A percentile compares a stretch with the other conserved stretches of the same genome.
These are phyloP conservation scores for Carposina sasakii DNA, from an alignment of 1,140 invertebrate genomes.

Conservation along the genomic window DNA sequence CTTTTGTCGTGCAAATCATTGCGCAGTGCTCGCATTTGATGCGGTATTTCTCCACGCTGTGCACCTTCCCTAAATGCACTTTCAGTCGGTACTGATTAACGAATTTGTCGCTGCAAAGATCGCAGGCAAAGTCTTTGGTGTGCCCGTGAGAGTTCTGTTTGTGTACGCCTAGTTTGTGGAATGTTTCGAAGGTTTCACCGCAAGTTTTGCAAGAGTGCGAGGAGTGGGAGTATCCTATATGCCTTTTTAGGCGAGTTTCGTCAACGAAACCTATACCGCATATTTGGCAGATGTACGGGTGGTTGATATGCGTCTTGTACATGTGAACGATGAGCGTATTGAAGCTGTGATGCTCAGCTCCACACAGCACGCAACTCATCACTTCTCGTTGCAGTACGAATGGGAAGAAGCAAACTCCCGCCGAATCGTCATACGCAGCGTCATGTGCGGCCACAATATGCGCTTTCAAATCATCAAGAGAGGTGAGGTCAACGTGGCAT, in stretches of 20 bases:
- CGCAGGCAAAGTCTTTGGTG: constrained; percentile 21
- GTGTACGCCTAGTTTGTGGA: constrained; percentile 32
- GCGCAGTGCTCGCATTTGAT: constrained; percentile 42
- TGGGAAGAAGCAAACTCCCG: constrained; percentile 33
- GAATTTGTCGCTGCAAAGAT: constrained; percentile 31
- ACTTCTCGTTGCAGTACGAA: constrained; percentile 30
- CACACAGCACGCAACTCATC: constrained; percentile 32
- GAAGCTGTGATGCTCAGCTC: constrained; percentile 35
- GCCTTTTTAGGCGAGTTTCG: constrained; percentile 32
- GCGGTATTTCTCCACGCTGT: constrained; percentile 44
- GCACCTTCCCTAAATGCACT: constrained; percentile 47
- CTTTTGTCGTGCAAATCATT: constrained; percentile 41
- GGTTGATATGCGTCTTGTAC: constrained; percentile 36
- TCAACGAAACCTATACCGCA: constrained; percentile 42
- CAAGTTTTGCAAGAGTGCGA: constrained; percentile 33
- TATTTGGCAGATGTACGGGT: constrained; percentile 37
- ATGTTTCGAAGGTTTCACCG: constrained; percentile 27
- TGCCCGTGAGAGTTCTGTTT: constrained; percentile 32
- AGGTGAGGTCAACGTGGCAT: constrained; percentile 19
- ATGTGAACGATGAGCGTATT: constrained; percentile 36
- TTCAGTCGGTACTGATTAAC: constrained; percentile 37
- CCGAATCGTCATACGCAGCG: constrained; percentile 28
- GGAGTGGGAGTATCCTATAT: constrained; percentile 33
- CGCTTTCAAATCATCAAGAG: constrained; percentile 29
- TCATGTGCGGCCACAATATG: constrained; percentile 32